Percentiles rank a stretch among this genome's conserved stretches.
These are phyloP conservation scores for Synanthedon vespiformis DNA, from an alignment of 2,888 invertebrate species.

Conservation along the genomic window DNA sequence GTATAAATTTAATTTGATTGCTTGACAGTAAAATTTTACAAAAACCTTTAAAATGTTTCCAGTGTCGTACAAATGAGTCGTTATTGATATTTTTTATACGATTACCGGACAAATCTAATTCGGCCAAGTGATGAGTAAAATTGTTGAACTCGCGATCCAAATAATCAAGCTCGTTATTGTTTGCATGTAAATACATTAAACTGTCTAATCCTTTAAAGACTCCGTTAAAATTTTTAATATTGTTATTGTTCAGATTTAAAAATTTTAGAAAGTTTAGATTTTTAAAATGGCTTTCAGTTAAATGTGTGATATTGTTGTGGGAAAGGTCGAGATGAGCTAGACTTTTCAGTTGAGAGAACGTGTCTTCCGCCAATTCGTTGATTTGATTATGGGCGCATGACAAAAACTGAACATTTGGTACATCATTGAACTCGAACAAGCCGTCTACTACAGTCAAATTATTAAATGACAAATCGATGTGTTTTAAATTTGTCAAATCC, in stretches of 20 bases:
- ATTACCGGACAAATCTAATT: constrained; percentile 50
- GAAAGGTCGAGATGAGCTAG: constrained; percentile 28
- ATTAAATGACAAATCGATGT: constrained; percentile 40
- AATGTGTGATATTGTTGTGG: constrained; percentile 23
- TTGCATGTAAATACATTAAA: constrained; percentile 43
- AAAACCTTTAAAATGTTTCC: constrained; percentile 35
- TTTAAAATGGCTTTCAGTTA: constrained; percentile 37
- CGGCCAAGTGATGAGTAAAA: constrained; percentile 47
- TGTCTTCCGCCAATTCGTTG: constrained; percentile 23
- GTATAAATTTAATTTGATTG: constrained; percentile 34
- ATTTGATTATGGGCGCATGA: constrained; percentile 36
- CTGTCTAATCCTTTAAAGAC: constrained; percentile 42
- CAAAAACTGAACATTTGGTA: constrained; percentile 31
- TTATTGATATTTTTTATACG: constrained; percentile 34
- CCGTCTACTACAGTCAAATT: constrained; percentile 26
- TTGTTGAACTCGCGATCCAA: constrained; percentile 40
- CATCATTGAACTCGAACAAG: constrained; percentile 35
- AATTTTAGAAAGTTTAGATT: constrained; percentile 21
- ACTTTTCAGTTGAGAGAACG: constrained; percentile 30
- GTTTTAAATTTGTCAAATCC: constrained; percentile 28
- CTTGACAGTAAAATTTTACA: constrained; percentile 48
- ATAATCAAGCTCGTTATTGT: constrained; percentile 36
- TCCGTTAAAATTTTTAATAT: constrained; percentile 33
- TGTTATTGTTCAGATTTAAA: constrained; percentile 34
- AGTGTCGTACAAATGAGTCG: constrained; percentile 41